A percentile compares a stretch with the other conserved stretches of the same genome.
Evolutionary conservation across 1,140 invertebrate genomes (phyloP).

Genomic region (Drosophila bocqueti): DNA sequence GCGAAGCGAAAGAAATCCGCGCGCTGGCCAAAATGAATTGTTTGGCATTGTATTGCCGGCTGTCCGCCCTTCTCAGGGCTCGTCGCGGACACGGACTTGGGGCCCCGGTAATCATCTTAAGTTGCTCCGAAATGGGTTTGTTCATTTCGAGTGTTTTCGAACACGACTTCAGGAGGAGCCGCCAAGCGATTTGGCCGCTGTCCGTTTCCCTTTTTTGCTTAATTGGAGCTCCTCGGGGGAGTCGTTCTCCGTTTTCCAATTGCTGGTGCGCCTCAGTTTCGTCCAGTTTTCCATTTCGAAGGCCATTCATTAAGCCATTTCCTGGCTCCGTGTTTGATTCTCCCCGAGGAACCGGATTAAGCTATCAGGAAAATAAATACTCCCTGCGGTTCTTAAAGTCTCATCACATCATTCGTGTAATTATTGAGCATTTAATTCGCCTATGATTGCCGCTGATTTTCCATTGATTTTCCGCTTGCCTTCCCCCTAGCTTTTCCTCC

Average conservation of each 20-base stretch:
- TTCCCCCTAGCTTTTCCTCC: not conserved
- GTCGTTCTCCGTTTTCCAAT: constrained; percentile 10
- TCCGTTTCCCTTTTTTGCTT: constrained; percentile 28
- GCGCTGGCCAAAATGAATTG: constrained; percentile 70
- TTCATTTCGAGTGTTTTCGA: constrained; percentile 65
- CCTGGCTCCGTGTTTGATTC: constrained; percentile 23
- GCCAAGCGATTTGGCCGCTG: constrained; percentile 43
- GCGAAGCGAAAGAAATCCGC: constrained; percentile 63
- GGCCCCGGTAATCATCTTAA: constrained; percentile 73
- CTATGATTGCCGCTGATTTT: not conserved
- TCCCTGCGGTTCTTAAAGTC: constrained; percentile 18
- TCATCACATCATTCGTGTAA: constrained; percentile 14
- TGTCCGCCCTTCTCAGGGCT: constrained; percentile 24
- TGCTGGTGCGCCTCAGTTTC: constrained; percentile 1
- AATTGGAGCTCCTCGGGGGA: constrained; percentile 55
- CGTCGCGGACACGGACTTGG: constrained; percentile 2
- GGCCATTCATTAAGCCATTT: constrained; percentile 29
- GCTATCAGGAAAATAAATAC: constrained; percentile 4
- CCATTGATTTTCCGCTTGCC: not conserved
- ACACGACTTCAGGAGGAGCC: constrained; percentile 40
- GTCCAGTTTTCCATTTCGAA: constrained; percentile 8
- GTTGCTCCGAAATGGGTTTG: constrained; percentile 77
- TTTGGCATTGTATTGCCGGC: constrained; percentile 65
- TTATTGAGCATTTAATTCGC: constrained; percentile 12
- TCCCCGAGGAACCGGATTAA: constrained; percentile 1